Percentiles rank a stretch among this genome's conserved stretches.
These are phyloP conservation scores for Bucco capensis DNA, from an alignment of 2,113 vertebrate genomes.

Conservation along the genomic window DNA sequence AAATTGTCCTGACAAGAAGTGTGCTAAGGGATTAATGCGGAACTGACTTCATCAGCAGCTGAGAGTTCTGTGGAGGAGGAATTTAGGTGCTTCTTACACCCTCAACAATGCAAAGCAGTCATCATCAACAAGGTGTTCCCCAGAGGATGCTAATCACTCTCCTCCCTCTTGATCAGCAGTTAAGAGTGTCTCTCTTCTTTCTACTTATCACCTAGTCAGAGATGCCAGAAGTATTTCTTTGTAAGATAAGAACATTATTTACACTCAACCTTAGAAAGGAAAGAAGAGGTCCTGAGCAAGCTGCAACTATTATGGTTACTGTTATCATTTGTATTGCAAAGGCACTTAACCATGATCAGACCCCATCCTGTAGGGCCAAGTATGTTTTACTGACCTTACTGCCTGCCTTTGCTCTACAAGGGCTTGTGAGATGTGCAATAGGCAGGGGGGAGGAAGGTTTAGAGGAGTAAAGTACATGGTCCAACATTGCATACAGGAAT, in stretches of 20 bases:
- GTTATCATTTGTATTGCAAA: constrained; percentile 5
- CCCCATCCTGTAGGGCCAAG: neutral
- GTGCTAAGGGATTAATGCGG: constrained; percentile 40
- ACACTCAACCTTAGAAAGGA: constrained; percentile 13
- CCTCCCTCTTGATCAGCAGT: constrained; percentile 48
- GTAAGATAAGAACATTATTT: constrained; percentile 48
- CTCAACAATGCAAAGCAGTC: constrained; percentile 59
- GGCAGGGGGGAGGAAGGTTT: neutral
- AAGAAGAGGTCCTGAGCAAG: neutral
- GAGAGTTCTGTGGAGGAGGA: constrained; percentile 36
- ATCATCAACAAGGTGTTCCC: constrained; percentile 60
- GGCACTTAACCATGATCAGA: neutral
- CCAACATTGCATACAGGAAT: neutral
- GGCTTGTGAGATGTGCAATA: neutral
- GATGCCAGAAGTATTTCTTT: constrained; percentile 52
- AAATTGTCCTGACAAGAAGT: neutral
- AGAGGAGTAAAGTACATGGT: neutral
- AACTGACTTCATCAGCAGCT: constrained; percentile 53
- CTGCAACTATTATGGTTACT: constrained; percentile 1
- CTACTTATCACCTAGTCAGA: constrained; percentile 50
- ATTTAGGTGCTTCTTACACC: constrained; percentile 46
- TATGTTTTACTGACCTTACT: rapidly evolving
- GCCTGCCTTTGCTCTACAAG: neutral
- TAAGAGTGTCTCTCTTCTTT: constrained; percentile 55
- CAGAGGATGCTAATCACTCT: constrained; percentile 53